Base-by-base conservation (phyloP, 2,113 vertebrate genomes). In the Limnothrissa miodon region DNA sequence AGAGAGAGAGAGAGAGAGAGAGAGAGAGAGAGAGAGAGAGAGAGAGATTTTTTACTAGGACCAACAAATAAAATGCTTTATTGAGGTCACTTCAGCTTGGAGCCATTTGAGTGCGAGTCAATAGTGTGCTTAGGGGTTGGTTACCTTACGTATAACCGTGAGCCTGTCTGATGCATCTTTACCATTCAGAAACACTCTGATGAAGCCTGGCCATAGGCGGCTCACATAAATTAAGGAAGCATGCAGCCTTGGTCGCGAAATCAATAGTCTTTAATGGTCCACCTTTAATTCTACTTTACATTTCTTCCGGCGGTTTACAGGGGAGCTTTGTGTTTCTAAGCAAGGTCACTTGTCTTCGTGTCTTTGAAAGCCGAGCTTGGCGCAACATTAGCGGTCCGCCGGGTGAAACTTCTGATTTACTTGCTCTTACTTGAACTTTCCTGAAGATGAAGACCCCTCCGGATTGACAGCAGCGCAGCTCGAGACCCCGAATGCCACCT, bases 401-500 rank as follows among this genome's bases (percentile, higher is more conserved):
- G 66, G 66, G 25, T 74, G 62, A 74, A 74, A 74, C 66, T 74
- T 74, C 25, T 17, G 66, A 36, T 74, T 74, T 33, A 36, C 29
- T 13, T 15, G 59, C 59, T 29, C 29, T 66, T n/a, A 33, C 59
- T 66, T 25, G 59, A 66, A 66, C 59, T 33, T 66, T 66, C 59
- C 66, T 74, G 2, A 74, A 36, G 66, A 74, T 74, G 66, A 74
- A 74, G 33, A 9, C 29, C 10, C 13, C 66, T 33, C 33, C 25
- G 29, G 33, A 13, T 1, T 29, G 4, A 33, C 62, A 33, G 62
- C 9, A 29, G 62, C 33, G 1, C 10, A 5, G 66, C 66, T 74
- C 11, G 66, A 33, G 29, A 82, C 39, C 42, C 53, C 51, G 79
- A 82, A 44, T 86, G 78, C 85, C 83, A 79, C 80, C 80, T 84